phyloP scores from a whole-genome alignment of 2,113 vertebrate genomes.

The Coracopsis vasa region DNA sequence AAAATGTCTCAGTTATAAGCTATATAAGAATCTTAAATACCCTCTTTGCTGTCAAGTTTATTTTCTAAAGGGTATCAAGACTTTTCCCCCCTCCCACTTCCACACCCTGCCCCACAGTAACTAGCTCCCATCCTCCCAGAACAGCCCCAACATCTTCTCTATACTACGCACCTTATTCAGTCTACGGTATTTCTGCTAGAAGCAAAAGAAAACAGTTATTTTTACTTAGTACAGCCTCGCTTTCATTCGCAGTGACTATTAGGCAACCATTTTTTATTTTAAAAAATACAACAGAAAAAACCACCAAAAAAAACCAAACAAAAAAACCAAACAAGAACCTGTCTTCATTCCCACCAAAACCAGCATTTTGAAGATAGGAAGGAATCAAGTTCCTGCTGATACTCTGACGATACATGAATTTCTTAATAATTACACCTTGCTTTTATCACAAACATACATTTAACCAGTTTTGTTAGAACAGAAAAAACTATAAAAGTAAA shows the following conservation, averaged over 20 bases:
- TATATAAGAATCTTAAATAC: neutral
- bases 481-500: neutral
- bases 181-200: slow-evolving; percentile 65
- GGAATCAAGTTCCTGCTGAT: slow-evolving; percentile 1
- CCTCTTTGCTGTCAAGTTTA: neutral
- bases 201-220: slow-evolving; percentile 60
- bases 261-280: slow-evolving; percentile 9
- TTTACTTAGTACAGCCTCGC: slow-evolving; percentile 47
- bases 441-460: neutral
- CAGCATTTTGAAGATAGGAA: neutral
- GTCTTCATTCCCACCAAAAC: slow-evolving; percentile 30
- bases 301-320: neutral
- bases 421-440: neutral
- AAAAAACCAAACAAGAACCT: neutral
- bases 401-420: neutral
- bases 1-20: neutral
- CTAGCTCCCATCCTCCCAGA: slow-evolving; percentile 56
- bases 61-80: neutral
- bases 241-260: slow-evolving; percentile 55
- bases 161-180: slow-evolving; percentile 66
- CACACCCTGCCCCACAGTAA: slow-evolving; percentile 50
- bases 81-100: neutral
- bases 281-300: too few species aligned
- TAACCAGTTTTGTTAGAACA: neutral
- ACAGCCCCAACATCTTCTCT: slow-evolving; percentile 55